phyloP scores from a whole-genome alignment of 2,113 vertebrate species.

The Oriolus oriolus region DNA sequence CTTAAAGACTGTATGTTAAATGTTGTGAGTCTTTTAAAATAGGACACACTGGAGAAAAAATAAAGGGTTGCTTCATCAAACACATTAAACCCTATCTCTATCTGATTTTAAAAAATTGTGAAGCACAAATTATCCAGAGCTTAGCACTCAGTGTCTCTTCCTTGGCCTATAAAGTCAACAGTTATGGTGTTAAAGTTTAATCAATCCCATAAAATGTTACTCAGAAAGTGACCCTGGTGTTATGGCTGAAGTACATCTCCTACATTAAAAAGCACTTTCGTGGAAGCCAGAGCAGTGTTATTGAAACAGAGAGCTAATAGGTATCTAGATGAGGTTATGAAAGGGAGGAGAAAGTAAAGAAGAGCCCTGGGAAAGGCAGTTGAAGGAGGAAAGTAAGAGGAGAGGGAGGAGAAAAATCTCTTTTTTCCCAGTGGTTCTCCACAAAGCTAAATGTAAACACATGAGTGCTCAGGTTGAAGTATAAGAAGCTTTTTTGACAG shows the following conservation, averaged over 20 bases:
- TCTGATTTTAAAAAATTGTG: constrained; percentile 58
- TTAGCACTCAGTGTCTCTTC: constrained; percentile 68
- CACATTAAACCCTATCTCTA: constrained; percentile 43
- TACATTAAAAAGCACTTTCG: constrained; percentile 78
- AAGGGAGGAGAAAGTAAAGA: neutral
- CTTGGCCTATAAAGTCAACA: constrained; percentile 76
- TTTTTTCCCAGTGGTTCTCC: constrained; percentile 22
- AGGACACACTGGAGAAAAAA: neutral
- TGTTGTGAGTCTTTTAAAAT: constrained; percentile 29
- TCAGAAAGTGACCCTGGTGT: constrained; percentile 74
- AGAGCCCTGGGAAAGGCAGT: neutral
- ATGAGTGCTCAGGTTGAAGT: constrained; percentile 2
- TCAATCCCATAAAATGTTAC: constrained; percentile 81
- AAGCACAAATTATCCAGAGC: constrained; percentile 61
- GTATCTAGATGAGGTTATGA: constrained; percentile 11
- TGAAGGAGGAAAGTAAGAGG: neutral
- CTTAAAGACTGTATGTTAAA: constrained; percentile 30
- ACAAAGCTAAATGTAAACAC: neutral
- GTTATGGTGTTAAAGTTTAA: constrained; percentile 80
- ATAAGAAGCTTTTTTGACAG: constrained; percentile 16
- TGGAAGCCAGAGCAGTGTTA: constrained; percentile 58
- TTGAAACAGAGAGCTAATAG: constrained; percentile 68
- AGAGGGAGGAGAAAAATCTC: neutral
- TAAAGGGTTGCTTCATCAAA: constrained; percentile 36
- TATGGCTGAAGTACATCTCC: constrained; percentile 73